Conservation (phyloP, 1,140 invertebrate species). For the Sminthurinus signatus region DNA sequence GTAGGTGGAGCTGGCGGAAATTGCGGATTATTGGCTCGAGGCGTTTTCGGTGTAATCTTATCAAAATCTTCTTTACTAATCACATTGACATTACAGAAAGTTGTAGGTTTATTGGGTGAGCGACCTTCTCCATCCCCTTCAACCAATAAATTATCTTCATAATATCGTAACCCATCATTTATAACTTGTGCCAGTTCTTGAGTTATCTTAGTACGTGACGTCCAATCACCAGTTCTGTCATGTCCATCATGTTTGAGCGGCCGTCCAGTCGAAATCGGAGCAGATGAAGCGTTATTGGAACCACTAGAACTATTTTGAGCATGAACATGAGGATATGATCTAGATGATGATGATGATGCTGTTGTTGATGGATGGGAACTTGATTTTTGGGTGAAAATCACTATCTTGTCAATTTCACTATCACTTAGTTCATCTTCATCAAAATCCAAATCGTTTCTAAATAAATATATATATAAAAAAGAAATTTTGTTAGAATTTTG, state of each 20-base stretch:
- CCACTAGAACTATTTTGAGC: too few relatives aligned
- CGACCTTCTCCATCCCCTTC: background rate
- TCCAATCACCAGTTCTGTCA: slow-evolving; percentile 79
- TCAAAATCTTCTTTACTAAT: slow-evolving; percentile 82
- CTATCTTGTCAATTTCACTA: slow-evolving; percentile 84
- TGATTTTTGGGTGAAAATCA: slow-evolving; percentile 87
- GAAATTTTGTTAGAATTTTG: background rate
- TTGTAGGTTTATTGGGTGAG: slow-evolving; percentile 44
- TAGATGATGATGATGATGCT: slow-evolving; percentile 43
- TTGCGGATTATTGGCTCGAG: slow-evolving; percentile 58
- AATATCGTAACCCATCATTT: slow-evolving; percentile 89
- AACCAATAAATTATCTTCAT: slow-evolving; percentile 76
- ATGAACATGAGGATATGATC: background rate
- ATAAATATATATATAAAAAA: background rate
- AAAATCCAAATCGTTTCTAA: slow-evolving; percentile 62
- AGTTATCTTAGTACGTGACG: slow-evolving; percentile 78
- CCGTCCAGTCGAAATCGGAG: slow-evolving; percentile 45
- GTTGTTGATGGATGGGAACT: slow-evolving; percentile 39
- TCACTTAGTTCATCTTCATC: slow-evolving; percentile 70
- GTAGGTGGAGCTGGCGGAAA: slow-evolving; percentile 67
- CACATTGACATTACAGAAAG: slow-evolving; percentile 82
- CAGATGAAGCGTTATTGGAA: slow-evolving; percentile 41
- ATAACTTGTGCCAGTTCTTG: slow-evolving; percentile 90
- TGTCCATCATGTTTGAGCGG: slow-evolving; percentile 76
- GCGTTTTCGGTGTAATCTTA: slow-evolving; percentile 61